A percentile compares a stretch with the other conserved stretches of the same genome.
These are phyloP conservation scores for Aerospiza tachiro DNA, from an alignment of 2,797 vertebrate species.

Conservation along the genomic window DNA sequence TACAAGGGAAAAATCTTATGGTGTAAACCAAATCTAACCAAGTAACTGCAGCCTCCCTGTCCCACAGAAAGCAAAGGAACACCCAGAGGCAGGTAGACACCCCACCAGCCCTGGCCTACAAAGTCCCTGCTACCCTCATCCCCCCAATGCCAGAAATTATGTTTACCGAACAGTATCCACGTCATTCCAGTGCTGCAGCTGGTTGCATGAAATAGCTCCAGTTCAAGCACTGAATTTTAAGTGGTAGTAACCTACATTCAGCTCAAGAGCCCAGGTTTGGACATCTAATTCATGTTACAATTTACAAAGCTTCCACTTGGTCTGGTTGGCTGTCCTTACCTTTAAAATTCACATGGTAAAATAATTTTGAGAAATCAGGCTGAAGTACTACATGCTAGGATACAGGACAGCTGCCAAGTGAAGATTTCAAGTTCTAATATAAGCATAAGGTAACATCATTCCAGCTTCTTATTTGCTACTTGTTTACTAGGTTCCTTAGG, in stretches of 20 bases:
- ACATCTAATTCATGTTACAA: neutral
- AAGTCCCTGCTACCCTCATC: neutral
- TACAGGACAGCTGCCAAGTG: neutral
- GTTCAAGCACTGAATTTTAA: neutral
- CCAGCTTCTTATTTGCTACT: neutral
- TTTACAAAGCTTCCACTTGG: neutral
- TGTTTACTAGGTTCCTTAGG: neutral
- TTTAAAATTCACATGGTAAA: neutral
- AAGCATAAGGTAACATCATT: neutral
- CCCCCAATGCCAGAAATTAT: neutral
- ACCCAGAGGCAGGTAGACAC: neutral
- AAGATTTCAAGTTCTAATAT: neutral
- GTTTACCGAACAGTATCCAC: accelerated
- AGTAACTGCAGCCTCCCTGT: neutral
- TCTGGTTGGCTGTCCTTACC: neutral
- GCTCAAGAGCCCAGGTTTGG: neutral
- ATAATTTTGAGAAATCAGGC: neutral
- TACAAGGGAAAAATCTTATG: neutral
- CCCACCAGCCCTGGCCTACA: neutral
- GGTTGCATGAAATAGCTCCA: neutral
- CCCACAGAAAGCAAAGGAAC: neutral
- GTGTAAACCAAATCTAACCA: neutral
- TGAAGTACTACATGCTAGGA: neutral
- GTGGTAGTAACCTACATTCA: neutral
- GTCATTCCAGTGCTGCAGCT: neutral